Conservation (phyloP, 2,888 invertebrate species). For the Drosophila anomelani region DNA sequence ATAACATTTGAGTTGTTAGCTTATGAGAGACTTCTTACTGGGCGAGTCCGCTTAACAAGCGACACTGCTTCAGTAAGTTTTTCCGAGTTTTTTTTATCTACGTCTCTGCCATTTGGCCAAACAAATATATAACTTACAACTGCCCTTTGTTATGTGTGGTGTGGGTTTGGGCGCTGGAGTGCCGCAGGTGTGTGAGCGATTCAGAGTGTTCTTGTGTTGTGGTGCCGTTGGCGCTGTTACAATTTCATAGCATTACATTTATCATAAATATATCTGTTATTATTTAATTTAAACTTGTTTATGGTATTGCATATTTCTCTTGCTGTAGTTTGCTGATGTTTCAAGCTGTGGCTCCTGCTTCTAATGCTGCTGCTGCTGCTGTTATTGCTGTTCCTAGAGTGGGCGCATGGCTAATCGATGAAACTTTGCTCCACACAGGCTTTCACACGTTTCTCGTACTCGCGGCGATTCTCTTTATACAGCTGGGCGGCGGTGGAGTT, state of each 20-base stretch:
- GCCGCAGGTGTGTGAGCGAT: conserved; percentile 30
- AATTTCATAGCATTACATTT: conserved; percentile 75
- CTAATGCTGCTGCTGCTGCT: conserved; percentile 44
- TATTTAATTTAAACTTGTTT: conserved; percentile 75
- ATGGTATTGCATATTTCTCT: conserved; percentile 70
- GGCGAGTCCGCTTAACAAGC: conserved; percentile 31
- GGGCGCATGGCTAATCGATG: conserved; percentile 91
- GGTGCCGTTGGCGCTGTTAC: conserved; percentile 68
- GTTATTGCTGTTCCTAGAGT: conserved; percentile 55
- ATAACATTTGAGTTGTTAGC: conserved; percentile 72
- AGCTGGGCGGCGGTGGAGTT: conserved; percentile 99
- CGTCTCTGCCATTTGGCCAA: conserved; percentile 38
- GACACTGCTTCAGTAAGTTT: conserved; percentile 54
- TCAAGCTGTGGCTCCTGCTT: conserved; percentile 43
- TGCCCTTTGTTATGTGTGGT: conserved; percentile 33
- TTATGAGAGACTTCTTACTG: conserved; percentile 62
- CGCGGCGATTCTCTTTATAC: conserved; percentile 99
- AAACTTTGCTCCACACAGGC: conserved; percentile 99
- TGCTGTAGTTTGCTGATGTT: conserved; percentile 51
- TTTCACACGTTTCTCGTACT: conserved; percentile 99
- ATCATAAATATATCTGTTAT: conserved; percentile 75
- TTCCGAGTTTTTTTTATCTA: conserved; percentile 14
- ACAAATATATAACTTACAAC: conserved; percentile 42
- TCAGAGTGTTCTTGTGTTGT: conserved; percentile 27
- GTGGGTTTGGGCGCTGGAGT: conserved; percentile 16